A percentile compares a stretch with the other conserved stretches of the same genome.
phyloP scores from a whole-genome alignment of 2,797 vertebrate genomes.

The Arvicola amphibius region DNA sequence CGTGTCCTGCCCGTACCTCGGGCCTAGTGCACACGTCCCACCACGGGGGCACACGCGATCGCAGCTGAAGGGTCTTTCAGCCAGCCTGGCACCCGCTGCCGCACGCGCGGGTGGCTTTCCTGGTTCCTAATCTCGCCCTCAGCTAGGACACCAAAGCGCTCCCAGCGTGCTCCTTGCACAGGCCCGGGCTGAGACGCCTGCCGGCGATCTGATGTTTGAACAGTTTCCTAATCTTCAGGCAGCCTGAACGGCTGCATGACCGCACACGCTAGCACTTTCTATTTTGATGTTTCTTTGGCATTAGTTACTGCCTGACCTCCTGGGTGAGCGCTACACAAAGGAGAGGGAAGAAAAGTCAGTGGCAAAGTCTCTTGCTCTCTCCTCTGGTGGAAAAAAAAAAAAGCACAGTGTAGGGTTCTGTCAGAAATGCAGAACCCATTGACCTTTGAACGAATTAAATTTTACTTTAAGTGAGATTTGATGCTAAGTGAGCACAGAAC shows the following conservation, averaged over 20 bases:
- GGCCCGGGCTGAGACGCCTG: conserved; percentile 47
- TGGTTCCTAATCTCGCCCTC: not conserved
- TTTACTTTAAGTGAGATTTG: conserved; percentile 3
- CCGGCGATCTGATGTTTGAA: conserved; percentile 1
- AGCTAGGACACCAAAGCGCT: not conserved
- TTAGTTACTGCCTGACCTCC: conserved; percentile 47
- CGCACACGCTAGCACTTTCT: conserved; percentile 51
- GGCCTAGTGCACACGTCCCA: not conserved
- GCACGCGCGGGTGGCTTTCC: not conserved
- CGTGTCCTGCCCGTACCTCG: not conserved
- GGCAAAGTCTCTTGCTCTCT: too few species aligned
- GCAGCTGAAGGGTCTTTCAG: not conserved
- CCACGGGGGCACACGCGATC: not conserved
- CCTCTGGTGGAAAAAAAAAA: not conserved
- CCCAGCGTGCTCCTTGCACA: not conserved
- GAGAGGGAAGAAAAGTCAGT: not conserved
- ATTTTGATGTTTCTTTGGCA: conserved; percentile 54
- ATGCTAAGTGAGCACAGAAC: not conserved
- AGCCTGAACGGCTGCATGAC: conserved; percentile 35
- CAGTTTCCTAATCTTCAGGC: conserved; percentile 46
- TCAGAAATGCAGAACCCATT: not conserved
- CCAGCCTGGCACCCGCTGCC: not conserved
- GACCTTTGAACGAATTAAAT: not conserved
- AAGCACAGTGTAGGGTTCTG: not conserved
- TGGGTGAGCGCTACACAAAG: not conserved